Base-by-base conservation (phyloP, 2,888 invertebrate genomes). In the Amphipyra berbera region DNA sequence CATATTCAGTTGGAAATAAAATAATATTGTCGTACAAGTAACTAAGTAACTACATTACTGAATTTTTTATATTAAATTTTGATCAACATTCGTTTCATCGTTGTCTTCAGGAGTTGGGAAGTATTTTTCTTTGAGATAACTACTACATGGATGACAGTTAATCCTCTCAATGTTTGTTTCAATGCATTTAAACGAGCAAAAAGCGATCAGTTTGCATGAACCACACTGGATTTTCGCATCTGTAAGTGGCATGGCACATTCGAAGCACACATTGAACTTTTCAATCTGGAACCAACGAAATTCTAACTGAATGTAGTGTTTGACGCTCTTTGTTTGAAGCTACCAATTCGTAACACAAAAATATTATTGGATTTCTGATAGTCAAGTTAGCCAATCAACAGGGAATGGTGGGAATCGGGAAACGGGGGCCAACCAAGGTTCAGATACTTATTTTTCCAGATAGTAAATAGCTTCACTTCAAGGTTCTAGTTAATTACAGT, bases 181-280 rank as follows among this genome's bases (percentile, higher is more conserved):
- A 69, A 93, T 85, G 62, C 94, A 94, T 0, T 88, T 84, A 6
- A 81, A 61, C 0, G 87, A 83, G 66, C 94, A 94, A 68, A 92
- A 94, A 0, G 84, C 82, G 6, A 94, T 76, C 7, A 89, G 69
- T 30, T 89, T 85, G 69, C 94, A 94, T 13, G 76, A 81, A 0
- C 52, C 48, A 63, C 94, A 94, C 6, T 56, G 21, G 14, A 93
- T 84, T 45, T 80, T 87, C 2, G 65, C 66, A 35, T 85, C 81
- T 9, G 65, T 59, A 13, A 91, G 72, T 4, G 92, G 92, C 33
- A 90, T 52, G 0, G 82, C 81, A 68, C 94, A 94, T 81, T 94
- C 94, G 68, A 92, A 94, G 73, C 94, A 94, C 2, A 94, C 82
- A 33, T 90, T 82, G 73, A 88, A 94, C 67, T 90, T 92, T 12